Evolutionary conservation across 1,140 invertebrate genomes (phyloP).

Genomic region (Liolophura sinensis): DNA sequence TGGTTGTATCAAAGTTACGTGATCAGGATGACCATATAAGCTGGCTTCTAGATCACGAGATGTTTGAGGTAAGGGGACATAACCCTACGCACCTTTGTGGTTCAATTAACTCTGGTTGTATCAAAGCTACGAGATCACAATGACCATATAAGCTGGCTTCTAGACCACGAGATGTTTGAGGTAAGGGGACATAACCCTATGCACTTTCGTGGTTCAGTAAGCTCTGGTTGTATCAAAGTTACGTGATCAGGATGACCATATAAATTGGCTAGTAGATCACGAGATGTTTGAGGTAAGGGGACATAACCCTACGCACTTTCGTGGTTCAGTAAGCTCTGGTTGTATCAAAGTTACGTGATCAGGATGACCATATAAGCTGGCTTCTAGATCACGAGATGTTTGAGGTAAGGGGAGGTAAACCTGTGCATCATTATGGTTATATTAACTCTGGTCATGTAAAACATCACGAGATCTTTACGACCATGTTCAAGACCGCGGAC

Average conservation of each 20-base stretch:
- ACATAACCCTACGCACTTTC: neutral
- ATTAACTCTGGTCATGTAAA: constrained; percentile 91
- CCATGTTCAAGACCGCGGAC: too few species aligned
- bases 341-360: constrained; percentile 85
- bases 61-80: constrained; percentile 54
- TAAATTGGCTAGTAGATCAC: constrained; percentile 88
- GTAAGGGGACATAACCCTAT: too few species aligned
- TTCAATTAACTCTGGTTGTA: too few species aligned
- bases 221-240: constrained; percentile 91
- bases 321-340: too few species aligned
- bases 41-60: constrained; percentile 84
- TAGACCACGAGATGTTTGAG: too few species aligned
- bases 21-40: constrained; percentile 90
- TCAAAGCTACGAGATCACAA: too few species aligned
- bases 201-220: too few species aligned
- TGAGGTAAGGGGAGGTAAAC: constrained; percentile 43
- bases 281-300: constrained; percentile 60
- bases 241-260: constrained; percentile 88
- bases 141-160: too few species aligned
- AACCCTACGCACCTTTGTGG: too few species aligned
- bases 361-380: constrained; percentile 92
- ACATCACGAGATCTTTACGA: constrained; percentile 90
- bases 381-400: constrained; percentile 75
- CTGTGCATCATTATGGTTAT: too few species aligned
- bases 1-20: constrained; percentile 87